Percentiles rank a stretch among this genome's conserved stretches.
Evolutionary conservation across 2,888 invertebrate genomes (phyloP).

Genomic region (Pyrrhosoma nymphula): DNA sequence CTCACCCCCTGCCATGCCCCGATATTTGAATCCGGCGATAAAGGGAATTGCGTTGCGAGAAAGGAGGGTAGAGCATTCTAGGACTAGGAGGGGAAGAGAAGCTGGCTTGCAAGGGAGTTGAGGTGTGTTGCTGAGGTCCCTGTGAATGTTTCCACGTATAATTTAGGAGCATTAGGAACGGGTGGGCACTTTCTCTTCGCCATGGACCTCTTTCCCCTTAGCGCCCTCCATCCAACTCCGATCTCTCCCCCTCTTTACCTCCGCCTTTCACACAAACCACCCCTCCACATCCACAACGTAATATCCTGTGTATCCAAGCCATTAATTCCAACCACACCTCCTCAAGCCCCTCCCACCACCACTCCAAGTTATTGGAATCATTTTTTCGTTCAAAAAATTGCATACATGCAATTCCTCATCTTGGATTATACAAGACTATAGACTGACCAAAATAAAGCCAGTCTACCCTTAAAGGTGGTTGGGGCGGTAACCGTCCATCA

Average conservation of each 20-base stretch:
- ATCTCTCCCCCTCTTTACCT: too few relatives aligned
- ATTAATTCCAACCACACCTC: not conserved
- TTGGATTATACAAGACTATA: too few relatives aligned
- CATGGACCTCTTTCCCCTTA: not conserved
- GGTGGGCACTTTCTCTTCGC: not conserved
- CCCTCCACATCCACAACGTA: not conserved
- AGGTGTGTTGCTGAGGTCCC: conserved; percentile 1
- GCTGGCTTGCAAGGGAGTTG: not conserved
- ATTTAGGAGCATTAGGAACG: not conserved
- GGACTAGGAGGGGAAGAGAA: not conserved
- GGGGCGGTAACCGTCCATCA: too few relatives aligned
- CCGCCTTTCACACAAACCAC: not conserved
- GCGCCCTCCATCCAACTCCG: too few relatives aligned
- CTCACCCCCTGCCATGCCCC: not conserved
- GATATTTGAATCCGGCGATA: not conserved
- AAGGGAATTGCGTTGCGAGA: not conserved
- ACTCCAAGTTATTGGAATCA: not conserved
- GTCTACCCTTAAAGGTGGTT: too few relatives aligned
- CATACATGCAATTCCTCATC: too few relatives aligned
- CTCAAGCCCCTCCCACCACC: not conserved
- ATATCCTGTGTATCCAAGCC: not conserved
- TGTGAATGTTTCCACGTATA: not conserved
- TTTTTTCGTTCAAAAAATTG: not conserved
- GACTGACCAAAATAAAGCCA: too few relatives aligned
- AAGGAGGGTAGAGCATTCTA: too few relatives aligned